These are phyloP conservation scores for Oscheius sp. DNA, from an alignment of 2,888 invertebrate genomes.

Conservation along the genomic window DNA sequence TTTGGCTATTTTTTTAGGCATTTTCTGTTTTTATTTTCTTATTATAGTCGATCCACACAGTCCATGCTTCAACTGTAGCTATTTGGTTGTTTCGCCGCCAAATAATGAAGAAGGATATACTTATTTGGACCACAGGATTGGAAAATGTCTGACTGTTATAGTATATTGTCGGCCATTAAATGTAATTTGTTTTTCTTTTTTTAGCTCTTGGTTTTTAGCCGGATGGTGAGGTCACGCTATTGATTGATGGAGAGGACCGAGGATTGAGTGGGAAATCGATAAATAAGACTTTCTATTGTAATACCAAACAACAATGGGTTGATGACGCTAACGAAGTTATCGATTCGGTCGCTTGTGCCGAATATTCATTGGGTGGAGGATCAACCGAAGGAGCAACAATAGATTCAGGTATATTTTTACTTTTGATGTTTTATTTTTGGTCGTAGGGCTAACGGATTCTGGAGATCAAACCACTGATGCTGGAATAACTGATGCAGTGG, in stretches of 20 bases:
- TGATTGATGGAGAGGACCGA: slow-evolving; percentile 29
- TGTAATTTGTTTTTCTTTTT: slow-evolving; percentile 16
- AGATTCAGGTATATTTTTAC: too few species aligned
- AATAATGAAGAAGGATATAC: slow-evolving; percentile 39
- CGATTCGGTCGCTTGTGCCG: slow-evolving; percentile 46
- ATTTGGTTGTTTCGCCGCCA: slow-evolving; percentile 44
- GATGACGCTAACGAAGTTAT: slow-evolving; percentile 35
- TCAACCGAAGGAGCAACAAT: too few species aligned
- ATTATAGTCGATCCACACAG: slow-evolving; percentile 22
- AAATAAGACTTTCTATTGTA: slow-evolving; percentile 47
- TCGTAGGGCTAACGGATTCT: neutral
- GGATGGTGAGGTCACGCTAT: slow-evolving; percentile 34
- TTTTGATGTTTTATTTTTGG: too few species aligned
- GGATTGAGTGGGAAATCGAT: slow-evolving; percentile 27
- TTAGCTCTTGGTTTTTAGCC: slow-evolving; percentile 6
- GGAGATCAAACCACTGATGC: neutral
- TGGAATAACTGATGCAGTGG: neutral
- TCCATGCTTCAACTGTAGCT: slow-evolving; percentile 50
- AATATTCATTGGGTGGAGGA: slow-evolving; percentile 23
- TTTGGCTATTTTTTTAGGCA: neutral
- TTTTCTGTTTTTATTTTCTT: neutral
- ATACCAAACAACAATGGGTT: slow-evolving; percentile 38
- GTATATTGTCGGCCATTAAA: slow-evolving; percentile 48
- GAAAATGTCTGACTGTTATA: slow-evolving; percentile 41
- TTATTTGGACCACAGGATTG: slow-evolving; percentile 43